These are phyloP conservation scores for Polymixis flavicincta DNA, from an alignment of 2,888 invertebrate genomes.

Conservation along the genomic window DNA sequence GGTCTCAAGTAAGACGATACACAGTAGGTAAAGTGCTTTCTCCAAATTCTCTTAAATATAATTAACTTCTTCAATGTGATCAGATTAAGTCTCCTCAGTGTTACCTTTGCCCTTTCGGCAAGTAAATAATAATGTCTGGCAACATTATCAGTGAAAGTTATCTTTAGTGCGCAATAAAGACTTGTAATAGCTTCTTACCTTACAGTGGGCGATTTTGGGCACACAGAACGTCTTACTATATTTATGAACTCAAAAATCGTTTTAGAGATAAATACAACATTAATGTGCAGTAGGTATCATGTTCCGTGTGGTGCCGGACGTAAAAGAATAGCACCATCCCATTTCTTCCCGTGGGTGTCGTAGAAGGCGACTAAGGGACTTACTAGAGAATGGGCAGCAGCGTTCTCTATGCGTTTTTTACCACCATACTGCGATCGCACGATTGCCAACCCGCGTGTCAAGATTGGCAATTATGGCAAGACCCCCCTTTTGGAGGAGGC, in stretches of 20 bases:
- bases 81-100: neutral
- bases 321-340: too few species aligned
- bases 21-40: neutral
- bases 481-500: too few species aligned
- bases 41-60: neutral
- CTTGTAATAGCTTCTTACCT: neutral
- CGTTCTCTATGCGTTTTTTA: too few species aligned
- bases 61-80: neutral
- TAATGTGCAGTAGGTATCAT: too few species aligned
- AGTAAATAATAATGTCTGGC: neutral
- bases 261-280: neutral
- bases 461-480: too few species aligned
- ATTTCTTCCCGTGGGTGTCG: too few species aligned
- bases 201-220: conserved; percentile 1
- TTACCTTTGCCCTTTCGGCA: conserved; percentile 13
- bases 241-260: neutral
- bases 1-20: too few species aligned
- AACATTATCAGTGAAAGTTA: conserved; percentile 40
- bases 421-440: too few species aligned
- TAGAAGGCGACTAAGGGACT: too few species aligned
- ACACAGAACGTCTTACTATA: neutral
- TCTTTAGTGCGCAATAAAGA: conserved; percentile 15
- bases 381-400: too few species aligned
- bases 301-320: too few species aligned
- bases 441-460: too few species aligned